Evolutionary conservation across 1,140 invertebrate genomes (phyloP).

Genomic region (Copidosoma floridanum): DNA sequence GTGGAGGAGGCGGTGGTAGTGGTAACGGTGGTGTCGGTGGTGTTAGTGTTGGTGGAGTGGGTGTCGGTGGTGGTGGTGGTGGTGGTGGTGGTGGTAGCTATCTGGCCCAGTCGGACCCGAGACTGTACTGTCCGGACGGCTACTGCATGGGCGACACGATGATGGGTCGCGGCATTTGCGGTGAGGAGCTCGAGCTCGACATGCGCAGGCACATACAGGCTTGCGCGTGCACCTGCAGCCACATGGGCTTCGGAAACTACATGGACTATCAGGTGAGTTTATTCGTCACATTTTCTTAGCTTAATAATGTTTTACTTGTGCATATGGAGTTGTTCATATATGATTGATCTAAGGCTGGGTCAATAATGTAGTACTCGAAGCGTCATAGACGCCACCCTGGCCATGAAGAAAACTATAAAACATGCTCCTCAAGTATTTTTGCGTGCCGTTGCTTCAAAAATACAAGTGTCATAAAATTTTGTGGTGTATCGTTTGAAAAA

Average conservation of each 20-base stretch:
- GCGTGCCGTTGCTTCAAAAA: no score
- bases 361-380: no score
- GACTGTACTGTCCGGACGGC: constrained; percentile 54
- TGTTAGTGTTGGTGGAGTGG: neutral
- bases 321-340: no score
- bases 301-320: no score
- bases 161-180: constrained; percentile 53
- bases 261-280: constrained; percentile 81
- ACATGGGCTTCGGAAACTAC: constrained; percentile 88
- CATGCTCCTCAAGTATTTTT: no score
- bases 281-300: no score
- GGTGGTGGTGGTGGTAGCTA: neutral
- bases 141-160: constrained; percentile 57
- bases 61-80: neutral
- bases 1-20: neutral
- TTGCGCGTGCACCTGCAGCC: constrained; percentile 84
- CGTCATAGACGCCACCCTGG: no score
- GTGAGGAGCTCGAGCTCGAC: constrained; percentile 67
- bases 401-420: no score
- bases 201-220: constrained; percentile 81
- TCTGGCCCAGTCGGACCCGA: constrained; percentile 36
- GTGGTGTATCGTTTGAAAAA: no score
- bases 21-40: constrained; percentile 36
- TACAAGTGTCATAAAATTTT: no score
- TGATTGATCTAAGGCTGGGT: no score